Evolutionary conservation across 2,888 invertebrate species (phyloP).

Genomic region (Drosophila subquinaria): DNA sequence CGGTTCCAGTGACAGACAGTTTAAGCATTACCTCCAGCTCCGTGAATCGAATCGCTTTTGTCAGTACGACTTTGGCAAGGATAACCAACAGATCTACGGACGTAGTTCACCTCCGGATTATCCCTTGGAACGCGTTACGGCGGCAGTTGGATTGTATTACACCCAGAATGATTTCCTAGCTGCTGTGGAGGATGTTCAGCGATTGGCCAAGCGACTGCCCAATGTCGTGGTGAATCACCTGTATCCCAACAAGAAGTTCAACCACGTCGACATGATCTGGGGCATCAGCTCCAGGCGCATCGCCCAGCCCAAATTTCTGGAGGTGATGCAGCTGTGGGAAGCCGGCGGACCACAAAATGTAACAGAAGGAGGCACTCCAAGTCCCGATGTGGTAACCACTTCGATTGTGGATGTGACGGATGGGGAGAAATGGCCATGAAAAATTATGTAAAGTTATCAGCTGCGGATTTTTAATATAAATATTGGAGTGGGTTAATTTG

Average conservation of each 20-base stretch:
- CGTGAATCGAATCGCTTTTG: constrained; percentile 81
- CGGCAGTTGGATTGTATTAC: constrained; percentile 86
- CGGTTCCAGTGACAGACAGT: constrained; percentile 86
- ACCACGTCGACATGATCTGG: constrained; percentile 76
- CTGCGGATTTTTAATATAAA: too few relatives aligned
- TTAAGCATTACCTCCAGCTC: constrained; percentile 87
- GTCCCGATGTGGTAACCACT: too few relatives aligned
- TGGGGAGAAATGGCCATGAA: neutral
- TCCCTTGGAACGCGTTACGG: constrained; percentile 85
- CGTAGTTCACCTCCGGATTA: constrained; percentile 85
- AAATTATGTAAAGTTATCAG: neutral
- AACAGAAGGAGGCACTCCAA: too few relatives aligned
- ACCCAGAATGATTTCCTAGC: constrained; percentile 87
- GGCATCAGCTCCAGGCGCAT: constrained; percentile 57
- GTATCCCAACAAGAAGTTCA: constrained; percentile 72
- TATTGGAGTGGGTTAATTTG: too few relatives aligned
- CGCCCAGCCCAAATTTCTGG: constrained; percentile 65
- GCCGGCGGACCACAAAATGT: constrained; percentile 6
- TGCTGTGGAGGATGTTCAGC: constrained; percentile 79
- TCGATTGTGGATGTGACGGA: neutral
- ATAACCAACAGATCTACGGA: constrained; percentile 86
- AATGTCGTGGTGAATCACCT: constrained; percentile 68
- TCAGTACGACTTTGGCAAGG: constrained; percentile 86
- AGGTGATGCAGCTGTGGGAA: constrained; percentile 50
- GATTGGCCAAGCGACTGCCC: constrained; percentile 64